Conservation (phyloP, 2,888 invertebrate species). For the Macrosiphum euphorbiae region DNA sequence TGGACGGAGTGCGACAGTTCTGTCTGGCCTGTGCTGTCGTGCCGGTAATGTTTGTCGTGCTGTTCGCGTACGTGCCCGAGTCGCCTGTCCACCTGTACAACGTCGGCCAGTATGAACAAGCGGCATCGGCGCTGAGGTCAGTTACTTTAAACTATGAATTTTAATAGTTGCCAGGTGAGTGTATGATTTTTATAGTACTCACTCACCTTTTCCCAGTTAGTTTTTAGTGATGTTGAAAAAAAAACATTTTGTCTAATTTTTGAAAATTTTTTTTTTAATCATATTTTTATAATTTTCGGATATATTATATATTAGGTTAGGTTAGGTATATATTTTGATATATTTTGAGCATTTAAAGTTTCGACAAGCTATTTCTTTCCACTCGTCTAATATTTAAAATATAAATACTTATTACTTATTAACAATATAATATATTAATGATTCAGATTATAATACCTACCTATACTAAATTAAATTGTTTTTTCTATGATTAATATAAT, state of each 20-base stretch:
- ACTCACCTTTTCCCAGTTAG: background rate
- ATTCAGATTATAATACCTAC: background rate
- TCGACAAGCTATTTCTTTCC: background rate
- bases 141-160: background rate
- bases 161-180: background rate
- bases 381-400: background rate
- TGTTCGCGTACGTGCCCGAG: slow-evolving; percentile 67
- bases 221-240: background rate
- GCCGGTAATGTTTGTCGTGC: slow-evolving; percentile 66
- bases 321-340: too few species aligned
- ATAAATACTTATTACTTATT: background rate
- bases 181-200: background rate
- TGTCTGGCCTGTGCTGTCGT: slow-evolving; percentile 67
- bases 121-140: slow-evolving; percentile 59
- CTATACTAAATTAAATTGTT: background rate
- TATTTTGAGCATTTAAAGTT: background rate
- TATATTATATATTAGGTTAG: too few species aligned
- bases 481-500: background rate
- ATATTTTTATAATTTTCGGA: background rate
- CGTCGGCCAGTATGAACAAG: slow-evolving; percentile 64
- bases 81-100: slow-evolving; percentile 67
- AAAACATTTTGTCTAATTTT: background rate
- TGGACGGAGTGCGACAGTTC: slow-evolving; percentile 69
- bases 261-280: too few species aligned
- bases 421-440: background rate